Percentiles rank a stretch among this genome's conserved stretches.
Evolutionary conservation across 1,140 invertebrate genomes (phyloP).

Genomic region (Rhagoletis pomonella): DNA sequence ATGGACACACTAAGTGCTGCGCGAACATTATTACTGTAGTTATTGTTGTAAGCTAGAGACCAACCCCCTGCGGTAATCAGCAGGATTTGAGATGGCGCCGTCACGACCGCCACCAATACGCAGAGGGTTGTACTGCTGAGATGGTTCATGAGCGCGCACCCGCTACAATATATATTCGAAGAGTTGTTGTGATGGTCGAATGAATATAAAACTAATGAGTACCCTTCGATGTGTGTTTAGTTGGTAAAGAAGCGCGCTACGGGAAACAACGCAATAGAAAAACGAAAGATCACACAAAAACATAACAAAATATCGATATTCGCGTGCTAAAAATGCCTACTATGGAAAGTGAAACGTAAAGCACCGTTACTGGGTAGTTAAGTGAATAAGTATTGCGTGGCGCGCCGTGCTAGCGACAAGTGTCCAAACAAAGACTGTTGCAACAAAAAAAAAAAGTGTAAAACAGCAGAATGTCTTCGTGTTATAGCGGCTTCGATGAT

Average conservation of each 20-base stretch:
- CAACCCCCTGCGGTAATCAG: constrained; percentile 31
- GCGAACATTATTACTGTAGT: not conserved
- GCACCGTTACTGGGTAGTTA: not conserved
- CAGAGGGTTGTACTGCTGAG: constrained; percentile 68
- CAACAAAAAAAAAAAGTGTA: not conserved
- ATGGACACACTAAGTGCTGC: not conserved
- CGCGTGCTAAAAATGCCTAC: not conserved
- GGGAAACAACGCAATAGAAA: constrained; percentile 58
- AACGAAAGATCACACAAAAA: constrained; percentile 20
- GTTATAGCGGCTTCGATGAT: constrained; percentile 70
- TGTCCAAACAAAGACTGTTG: constrained; percentile 9
- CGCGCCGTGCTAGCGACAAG: not conserved
- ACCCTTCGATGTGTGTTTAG: constrained; percentile 67
- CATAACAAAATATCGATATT: not conserved
- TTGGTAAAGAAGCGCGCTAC: constrained; percentile 71
- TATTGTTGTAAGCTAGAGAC: constrained; percentile 37
- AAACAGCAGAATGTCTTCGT: constrained; percentile 68
- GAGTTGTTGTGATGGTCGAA: constrained; percentile 19
- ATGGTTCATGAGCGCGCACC: constrained; percentile 60
- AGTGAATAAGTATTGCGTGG: not conserved
- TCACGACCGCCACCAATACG: constrained; percentile 72
- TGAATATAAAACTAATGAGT: constrained; percentile 69
- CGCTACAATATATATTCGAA: not conserved
- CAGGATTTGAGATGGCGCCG: constrained; percentile 73
- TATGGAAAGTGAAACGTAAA: not conserved